phyloP scores from a whole-genome alignment of 2,888 invertebrate species.

The Hemicrepidius hirtus region DNA sequence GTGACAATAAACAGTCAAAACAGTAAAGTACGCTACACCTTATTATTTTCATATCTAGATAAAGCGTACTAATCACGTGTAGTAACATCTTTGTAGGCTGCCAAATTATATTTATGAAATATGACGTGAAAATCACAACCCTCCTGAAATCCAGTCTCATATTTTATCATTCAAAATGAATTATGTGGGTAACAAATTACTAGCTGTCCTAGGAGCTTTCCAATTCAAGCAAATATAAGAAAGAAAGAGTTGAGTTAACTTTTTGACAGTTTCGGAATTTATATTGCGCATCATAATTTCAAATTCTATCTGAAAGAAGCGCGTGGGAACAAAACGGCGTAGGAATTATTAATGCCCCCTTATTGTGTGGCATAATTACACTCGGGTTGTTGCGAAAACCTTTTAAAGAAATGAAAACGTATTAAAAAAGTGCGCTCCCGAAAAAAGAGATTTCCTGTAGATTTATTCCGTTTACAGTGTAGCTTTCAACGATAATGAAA shows the following conservation, averaged over 20 bases:
- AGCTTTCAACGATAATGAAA: background rate
- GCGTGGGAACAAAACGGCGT: slow-evolving; percentile 58
- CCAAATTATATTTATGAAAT: background rate
- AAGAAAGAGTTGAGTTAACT: slow-evolving; percentile 46
- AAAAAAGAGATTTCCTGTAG: slow-evolving; percentile 57
- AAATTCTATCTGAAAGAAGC: slow-evolving; percentile 57
- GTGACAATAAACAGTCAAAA: too few species aligned
- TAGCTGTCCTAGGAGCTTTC: slow-evolving; percentile 44
- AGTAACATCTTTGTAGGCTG: background rate
- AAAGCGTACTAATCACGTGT: too few species aligned
- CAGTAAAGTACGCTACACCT: too few species aligned
- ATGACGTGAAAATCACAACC: slow-evolving; percentile 17
- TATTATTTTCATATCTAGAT: too few species aligned
- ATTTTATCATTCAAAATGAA: slow-evolving; percentile 37
- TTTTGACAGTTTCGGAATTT: slow-evolving; percentile 56
- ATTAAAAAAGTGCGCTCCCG: slow-evolving; percentile 59
- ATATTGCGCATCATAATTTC: slow-evolving; percentile 56
- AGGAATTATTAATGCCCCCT: slow-evolving; percentile 65
- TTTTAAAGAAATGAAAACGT: slow-evolving; percentile 68
- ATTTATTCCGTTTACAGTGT: slow-evolving; percentile 46
- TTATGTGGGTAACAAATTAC: slow-evolving; percentile 41
- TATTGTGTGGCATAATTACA: slow-evolving; percentile 66
- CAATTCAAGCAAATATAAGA: slow-evolving; percentile 47
- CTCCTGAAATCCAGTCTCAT: slow-evolving; percentile 33
- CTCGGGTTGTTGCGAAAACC: slow-evolving; percentile 63